Evolutionary conservation across 2,888 invertebrate species (phyloP).

Genomic region (Xestia sexstrigata): DNA sequence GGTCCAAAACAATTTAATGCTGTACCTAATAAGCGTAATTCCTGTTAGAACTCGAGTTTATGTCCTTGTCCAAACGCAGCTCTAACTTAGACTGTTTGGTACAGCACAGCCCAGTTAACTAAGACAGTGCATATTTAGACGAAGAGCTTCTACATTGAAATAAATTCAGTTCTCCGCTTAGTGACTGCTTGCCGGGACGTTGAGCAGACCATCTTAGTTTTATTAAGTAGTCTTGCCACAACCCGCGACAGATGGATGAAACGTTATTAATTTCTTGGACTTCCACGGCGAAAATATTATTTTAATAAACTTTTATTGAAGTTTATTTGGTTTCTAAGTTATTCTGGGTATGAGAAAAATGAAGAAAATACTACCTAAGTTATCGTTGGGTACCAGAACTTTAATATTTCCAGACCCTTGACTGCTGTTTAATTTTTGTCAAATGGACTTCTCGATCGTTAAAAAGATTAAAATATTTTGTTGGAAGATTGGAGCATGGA

Average conservation of each 20-base stretch:
- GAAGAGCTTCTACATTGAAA: slow-evolving; percentile 52
- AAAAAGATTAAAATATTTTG: not conserved
- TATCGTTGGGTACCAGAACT: slow-evolving; percentile 6
- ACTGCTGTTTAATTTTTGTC: not conserved
- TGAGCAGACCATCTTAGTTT: slow-evolving; percentile 59
- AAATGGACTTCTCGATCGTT: not conserved
- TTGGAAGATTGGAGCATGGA: not conserved
- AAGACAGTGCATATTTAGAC: slow-evolving; percentile 57
- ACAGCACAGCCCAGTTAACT: slow-evolving; percentile 32
- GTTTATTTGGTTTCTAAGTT: slow-evolving; percentile 47
- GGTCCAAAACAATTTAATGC: slow-evolving; percentile 1
- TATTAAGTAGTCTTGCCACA: slow-evolving; percentile 48
- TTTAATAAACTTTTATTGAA: slow-evolving; percentile 39
- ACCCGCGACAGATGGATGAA: slow-evolving; percentile 46
- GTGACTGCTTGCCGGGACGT: slow-evolving; percentile 56
- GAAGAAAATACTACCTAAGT: slow-evolving; percentile 7
- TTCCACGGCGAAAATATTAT: slow-evolving; percentile 43
- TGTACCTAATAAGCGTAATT: not conserved
- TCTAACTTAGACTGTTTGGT: slow-evolving; percentile 23
- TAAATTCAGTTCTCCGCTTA: slow-evolving; percentile 58
- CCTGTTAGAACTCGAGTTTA: not conserved
- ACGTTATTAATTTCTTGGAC: slow-evolving; percentile 50
- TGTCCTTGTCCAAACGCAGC: slow-evolving; percentile 38
- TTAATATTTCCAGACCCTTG: not conserved
- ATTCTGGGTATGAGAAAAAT: slow-evolving; percentile 5